These are phyloP conservation scores for Hydractinia symbiolongicarpus DNA, from an alignment of 30 jellyfish, hydroid and myxozoan species.

Conservation along the genomic window DNA sequence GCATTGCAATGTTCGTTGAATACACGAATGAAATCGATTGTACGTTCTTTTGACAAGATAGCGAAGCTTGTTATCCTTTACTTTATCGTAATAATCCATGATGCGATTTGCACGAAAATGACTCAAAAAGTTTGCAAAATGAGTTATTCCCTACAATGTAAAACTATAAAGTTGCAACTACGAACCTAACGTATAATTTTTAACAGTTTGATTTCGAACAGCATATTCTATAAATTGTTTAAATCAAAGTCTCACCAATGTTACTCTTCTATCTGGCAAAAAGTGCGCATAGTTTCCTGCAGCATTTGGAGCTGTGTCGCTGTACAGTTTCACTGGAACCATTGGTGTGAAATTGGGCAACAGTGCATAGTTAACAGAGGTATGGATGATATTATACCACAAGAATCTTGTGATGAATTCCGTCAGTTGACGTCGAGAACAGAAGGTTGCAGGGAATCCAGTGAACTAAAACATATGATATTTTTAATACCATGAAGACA, in stretches of 20 bases:
- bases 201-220: neutral
- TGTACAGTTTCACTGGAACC: slow-evolving; percentile 61
- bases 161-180: neutral
- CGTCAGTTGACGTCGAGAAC: slow-evolving; percentile 24
- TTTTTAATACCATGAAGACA: neutral
- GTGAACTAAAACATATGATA: slow-evolving; percentile 36
- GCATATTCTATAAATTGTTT: neutral
- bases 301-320: slow-evolving; percentile 41
- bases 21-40: neutral
- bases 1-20: slow-evolving; percentile 8
- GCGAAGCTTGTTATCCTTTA: neutral
- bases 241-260: slow-evolving; percentile 42
- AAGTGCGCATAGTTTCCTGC: slow-evolving; percentile 18
- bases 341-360: slow-evolving; percentile 57
- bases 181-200: neutral
- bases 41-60: slow-evolving; percentile 2
- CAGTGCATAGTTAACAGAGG: slow-evolving; percentile 63
- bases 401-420: slow-evolving; percentile 33
- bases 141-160: slow-evolving; percentile 5
- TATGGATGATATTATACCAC: slow-evolving; percentile 67
- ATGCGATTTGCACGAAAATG: slow-evolving; percentile 23
- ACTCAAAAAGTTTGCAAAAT: neutral
- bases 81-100: slow-evolving; percentile 9
- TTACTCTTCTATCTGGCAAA: slow-evolving; percentile 39
- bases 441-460: slow-evolving; percentile 56